Evolutionary conservation across 2,888 invertebrate species (phyloP), one percentile per base, ranked within the genome.

Genomic region (Sisyra terminalis): DNA sequence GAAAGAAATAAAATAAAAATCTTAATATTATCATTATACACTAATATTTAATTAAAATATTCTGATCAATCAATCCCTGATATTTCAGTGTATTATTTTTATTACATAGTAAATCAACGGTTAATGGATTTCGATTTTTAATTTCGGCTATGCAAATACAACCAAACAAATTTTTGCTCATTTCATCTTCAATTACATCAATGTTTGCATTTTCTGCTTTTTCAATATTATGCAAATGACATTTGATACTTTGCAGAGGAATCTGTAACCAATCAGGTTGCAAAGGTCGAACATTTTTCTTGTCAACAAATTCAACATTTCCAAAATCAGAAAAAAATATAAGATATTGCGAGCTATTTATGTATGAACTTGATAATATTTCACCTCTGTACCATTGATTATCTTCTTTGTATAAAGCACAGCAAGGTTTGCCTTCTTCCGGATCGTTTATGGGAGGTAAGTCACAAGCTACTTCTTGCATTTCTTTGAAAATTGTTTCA

Each of bases 281-380:
- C 44, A 72, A 70, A 52, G 65, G 65, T 44, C 67, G 66, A 0
- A 72, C 57, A 46, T 70, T 58, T 7, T 57, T 51, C 14, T 60
- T 50, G 1, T 65, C 48, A 14, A 78, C 60, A 1, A 63, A 51
- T 53, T 76, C 76, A 6, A 64, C 58, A 51, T 83, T 82, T 2
- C 86, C 82, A 53, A 73, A 86, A 58, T 88, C 87, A 1, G 86
- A 73, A 57, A 77, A 88, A 48, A 67, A 64, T 0, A 87, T 74
- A 51, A 69, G 68, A 1, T 79, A 66, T 40, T 57, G 52, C 2
- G 40, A 29, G 5, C 60, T 57, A 13, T 63, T 56, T 0, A 52
- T 50, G 29, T 62, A 55, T 47, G 69, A 64, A 40, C 67, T 61
- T 41, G 71, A 65, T 35, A 69, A 56, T 41, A 88, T 69, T 10